phyloP scores from a whole-genome alignment of 2,113 vertebrate species.

The Gracilinanus agilis region DNA sequence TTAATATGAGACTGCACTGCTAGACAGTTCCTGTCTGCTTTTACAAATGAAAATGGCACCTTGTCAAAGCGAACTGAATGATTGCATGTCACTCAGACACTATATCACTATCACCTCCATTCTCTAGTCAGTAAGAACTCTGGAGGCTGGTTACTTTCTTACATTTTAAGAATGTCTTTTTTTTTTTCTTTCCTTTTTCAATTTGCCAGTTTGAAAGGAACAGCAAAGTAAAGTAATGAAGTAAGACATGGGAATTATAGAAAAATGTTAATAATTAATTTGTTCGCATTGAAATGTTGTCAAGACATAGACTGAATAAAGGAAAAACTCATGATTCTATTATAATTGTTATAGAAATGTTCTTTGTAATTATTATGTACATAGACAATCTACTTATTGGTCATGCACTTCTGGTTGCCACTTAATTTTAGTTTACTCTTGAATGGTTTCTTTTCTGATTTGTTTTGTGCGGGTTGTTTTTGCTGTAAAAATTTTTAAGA shows the following conservation, averaged over 20 bases:
- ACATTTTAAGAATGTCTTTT: neutral
- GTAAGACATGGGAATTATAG: neutral
- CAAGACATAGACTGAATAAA: slow-evolving; percentile 32
- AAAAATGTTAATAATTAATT: slow-evolving; percentile 15
- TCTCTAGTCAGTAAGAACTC: neutral
- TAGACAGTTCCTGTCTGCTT: slow-evolving; percentile 4
- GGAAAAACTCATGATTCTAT: slow-evolving; percentile 18
- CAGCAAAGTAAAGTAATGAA: slow-evolving; percentile 29
- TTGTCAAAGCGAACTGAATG: neutral
- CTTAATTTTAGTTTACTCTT: neutral
- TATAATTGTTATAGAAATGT: slow-evolving; percentile 38
- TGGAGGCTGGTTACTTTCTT: slow-evolving; percentile 5
- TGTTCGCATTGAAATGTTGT: slow-evolving; percentile 1
- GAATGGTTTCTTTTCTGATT: neutral
- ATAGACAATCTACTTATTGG: slow-evolving; percentile 3
- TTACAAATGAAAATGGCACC: neutral
- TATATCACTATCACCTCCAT: neutral
- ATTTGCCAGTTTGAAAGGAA: slow-evolving; percentile 24
- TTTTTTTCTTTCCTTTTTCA: slow-evolving; percentile 33
- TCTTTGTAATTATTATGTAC: neutral
- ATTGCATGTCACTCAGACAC: neutral
- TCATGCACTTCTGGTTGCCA: neutral
- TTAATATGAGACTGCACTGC: neutral
- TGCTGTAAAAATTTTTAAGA: neutral
- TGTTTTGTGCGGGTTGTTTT: neutral